Evolutionary conservation across 2,113 vertebrate genomes (phyloP).

Genomic region (Sus scrofa): T2T-Sscrofa CM000817.6:110328501-110329000

Average conservation of each 20-base stretch:
- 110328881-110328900: neutral
- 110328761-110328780: conserved; percentile 51
- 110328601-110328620: conserved; percentile 91
- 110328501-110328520: conserved; percentile 88
- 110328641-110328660: conserved; percentile 83
- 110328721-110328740: conserved; percentile 72
- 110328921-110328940: conserved; percentile 4
- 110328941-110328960: neutral
- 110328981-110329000: conserved; percentile 34
- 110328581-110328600: conserved; percentile 91
- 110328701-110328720: conserved; percentile 61
- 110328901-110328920: conserved; percentile 34
- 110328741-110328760: neutral
- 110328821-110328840: neutral
- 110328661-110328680: conserved; percentile 80
- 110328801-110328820: conserved; percentile 18
- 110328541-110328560: conserved; percentile 87
- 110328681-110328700: conserved; percentile 64
- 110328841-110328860: conserved; percentile 42
- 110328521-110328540: conserved; percentile 90
- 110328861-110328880: conserved; percentile 37
- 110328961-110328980: conserved; percentile 17
- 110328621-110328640: conserved; percentile 88
- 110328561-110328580: conserved; percentile 95
- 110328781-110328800: conserved; percentile 6